A percentile compares a stretch with the other conserved stretches of the same genome.
Conservation (phyloP, 2,113 vertebrate genomes). For the Poecilia latipinna region DNA sequence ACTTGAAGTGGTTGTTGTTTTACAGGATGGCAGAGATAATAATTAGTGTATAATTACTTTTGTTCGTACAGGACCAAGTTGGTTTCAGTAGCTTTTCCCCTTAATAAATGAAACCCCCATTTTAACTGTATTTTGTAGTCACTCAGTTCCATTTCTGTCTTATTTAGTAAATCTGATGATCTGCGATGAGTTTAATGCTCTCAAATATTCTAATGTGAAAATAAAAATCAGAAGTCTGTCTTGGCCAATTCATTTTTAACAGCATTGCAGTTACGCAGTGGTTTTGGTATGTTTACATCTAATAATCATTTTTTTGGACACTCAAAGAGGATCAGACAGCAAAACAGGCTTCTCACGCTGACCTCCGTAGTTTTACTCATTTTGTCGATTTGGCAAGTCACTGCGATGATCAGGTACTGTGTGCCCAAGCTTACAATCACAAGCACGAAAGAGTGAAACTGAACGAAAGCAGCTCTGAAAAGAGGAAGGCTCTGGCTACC, state of each 20-base stretch:
- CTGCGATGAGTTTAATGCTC: background rate
- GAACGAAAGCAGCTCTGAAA: constrained; percentile 21
- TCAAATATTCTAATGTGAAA: background rate
- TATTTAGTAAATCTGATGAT: background rate
- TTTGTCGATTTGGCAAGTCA: background rate
- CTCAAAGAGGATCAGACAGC: constrained; percentile 30
- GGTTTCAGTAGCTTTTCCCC: background rate
- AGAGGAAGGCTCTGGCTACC: constrained; percentile 45
- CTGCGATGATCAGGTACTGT: background rate
- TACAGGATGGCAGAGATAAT: background rate
- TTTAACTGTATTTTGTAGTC: background rate
- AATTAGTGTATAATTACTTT: background rate
- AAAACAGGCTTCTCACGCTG: constrained; percentile 13
- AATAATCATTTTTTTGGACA: constrained; percentile 45
- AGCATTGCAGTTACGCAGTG: constrained; percentile 1
- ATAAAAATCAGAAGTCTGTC: background rate
- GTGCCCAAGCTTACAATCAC: constrained; percentile 13
- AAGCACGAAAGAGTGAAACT: constrained; percentile 25
- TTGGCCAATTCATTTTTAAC: background rate
- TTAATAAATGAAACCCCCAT: background rate
- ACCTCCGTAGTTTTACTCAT: constrained; percentile 13
- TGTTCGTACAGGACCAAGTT: background rate
- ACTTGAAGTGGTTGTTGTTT: background rate
- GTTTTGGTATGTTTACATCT: constrained; percentile 59
- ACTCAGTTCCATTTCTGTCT: too few relatives aligned